Base-by-base conservation (phyloP, 1,140 invertebrate species). In the Hermetia illucens region DNA sequence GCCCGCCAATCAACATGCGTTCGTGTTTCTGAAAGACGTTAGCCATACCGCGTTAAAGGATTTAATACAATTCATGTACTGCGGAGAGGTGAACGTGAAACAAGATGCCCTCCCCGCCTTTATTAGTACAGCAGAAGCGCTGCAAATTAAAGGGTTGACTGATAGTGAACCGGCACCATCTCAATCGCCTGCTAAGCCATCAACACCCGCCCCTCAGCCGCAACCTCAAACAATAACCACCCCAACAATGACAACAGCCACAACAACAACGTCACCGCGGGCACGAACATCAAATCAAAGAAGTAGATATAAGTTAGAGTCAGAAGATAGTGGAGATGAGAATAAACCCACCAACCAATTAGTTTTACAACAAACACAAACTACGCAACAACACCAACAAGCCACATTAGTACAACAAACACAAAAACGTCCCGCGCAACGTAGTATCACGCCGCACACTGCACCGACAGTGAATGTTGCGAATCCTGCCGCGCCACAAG, bases 51-150 rank as follows among this genome's bases (percentile, higher is more conserved):
- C 82, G 45, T 62, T 87, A 49, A 75, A 74, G 62, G 76, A 82
- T 60, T 70, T 87, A 48, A 69, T 88, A 49, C 77, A 81, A 53
- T 88, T 87, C 62, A 86, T 88, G 77, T 88, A 88, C 56, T 75
- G 79, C 65, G 83, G 83, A 45, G 81, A 86, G 68, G 82, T 86
- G 34, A 84, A 84, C 66, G 78, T 87, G 49, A 78, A 75, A 50
- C 79, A 86, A 65, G 79, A 85, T 55, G 80, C 85, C 49, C 69
- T 88, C 55, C 71, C 77, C 41, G 74, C 75, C 40, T 84, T 88
- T 61, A 73, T 88, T 51, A 85, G 82, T 68, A 80, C 82, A 50
- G 83, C 83, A 44, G 80, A 87, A 67, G 77, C 79, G 48, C 69
- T 88, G 50, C 79, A 84, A 69, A 77, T 88, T 47, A 85, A 85